Conservation (phyloP, 1,140 invertebrate species). For the Alviniconcha marisindica region DNA sequence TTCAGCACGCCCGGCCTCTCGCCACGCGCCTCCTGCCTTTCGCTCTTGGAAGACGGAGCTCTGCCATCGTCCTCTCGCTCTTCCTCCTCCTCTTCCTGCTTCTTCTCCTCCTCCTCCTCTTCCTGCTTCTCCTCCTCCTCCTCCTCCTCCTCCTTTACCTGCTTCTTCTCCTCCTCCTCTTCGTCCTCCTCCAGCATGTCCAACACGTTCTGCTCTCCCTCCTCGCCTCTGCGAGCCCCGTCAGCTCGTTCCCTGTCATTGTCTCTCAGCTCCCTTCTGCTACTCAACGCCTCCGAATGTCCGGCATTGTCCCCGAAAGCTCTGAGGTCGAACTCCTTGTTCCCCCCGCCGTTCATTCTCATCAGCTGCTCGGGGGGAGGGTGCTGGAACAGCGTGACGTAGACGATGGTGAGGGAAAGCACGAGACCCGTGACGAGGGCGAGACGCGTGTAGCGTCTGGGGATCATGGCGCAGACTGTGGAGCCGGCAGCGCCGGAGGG, state of each 20-base stretch:
- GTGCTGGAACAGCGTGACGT: conserved; percentile 43
- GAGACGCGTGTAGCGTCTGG: neutral
- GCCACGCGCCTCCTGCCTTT: neutral
- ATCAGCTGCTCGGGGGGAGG: conserved; percentile 45
- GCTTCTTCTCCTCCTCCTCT: neutral
- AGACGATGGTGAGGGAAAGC: conserved; percentile 12
- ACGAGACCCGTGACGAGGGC: conserved; percentile 9
- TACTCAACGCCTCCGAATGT: no score
- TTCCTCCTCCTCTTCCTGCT: neutral
- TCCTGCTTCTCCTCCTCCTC: neutral
- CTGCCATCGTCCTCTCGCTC: neutral
- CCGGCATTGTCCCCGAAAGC: neutral
- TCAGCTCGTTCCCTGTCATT: conserved; percentile 19
- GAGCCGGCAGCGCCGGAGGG: no score
- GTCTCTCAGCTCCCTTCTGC: neutral
- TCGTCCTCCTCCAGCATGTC: conserved; percentile 1
- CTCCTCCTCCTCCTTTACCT: neutral
- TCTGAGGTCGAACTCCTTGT: conserved; percentile 10
- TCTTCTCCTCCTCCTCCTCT: conserved; percentile 1
- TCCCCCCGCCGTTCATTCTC: conserved; percentile 32
- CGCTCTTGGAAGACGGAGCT: no score
- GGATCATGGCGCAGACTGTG: neutral
- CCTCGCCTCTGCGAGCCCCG: neutral
- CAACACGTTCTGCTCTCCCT: neutral
- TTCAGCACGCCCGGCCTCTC: neutral